These are phyloP conservation scores for Chloroceryle inda DNA, from an alignment of 2,797 vertebrate species.

Conservation along the genomic window DNA sequence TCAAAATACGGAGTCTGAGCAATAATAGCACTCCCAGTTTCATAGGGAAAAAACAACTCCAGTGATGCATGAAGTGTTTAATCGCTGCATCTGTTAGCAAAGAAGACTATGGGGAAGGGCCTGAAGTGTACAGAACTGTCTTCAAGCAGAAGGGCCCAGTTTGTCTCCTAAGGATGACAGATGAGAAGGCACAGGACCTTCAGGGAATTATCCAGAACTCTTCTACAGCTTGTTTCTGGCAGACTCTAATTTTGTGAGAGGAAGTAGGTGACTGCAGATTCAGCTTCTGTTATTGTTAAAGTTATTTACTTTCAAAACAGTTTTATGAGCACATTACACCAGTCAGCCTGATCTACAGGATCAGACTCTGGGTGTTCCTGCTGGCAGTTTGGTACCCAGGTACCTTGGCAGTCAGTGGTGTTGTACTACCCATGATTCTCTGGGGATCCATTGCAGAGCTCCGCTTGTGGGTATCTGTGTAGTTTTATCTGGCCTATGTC, in stretches of 20 bases:
- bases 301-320: neutral
- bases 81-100: neutral
- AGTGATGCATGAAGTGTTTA: neutral
- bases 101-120: neutral
- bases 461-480: neutral
- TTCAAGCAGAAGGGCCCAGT: neutral
- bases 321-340: neutral
- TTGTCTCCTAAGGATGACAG: neutral
- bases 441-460: neutral
- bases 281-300: neutral
- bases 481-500: neutral
- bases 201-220: neutral
- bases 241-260: neutral
- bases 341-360: neutral
- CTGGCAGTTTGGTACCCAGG: neutral
- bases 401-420: fast-evolving
- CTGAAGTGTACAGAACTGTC: neutral
- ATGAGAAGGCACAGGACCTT: neutral
- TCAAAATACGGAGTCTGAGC: neutral
- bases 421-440: neutral
- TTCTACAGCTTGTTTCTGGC: neutral
- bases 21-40: neutral
- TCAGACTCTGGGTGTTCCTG: neutral
- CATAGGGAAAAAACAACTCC: neutral
- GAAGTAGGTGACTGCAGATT: neutral